Base-by-base conservation (phyloP, 2,888 invertebrate species). In the Megalurothrips usitatus region DNA sequence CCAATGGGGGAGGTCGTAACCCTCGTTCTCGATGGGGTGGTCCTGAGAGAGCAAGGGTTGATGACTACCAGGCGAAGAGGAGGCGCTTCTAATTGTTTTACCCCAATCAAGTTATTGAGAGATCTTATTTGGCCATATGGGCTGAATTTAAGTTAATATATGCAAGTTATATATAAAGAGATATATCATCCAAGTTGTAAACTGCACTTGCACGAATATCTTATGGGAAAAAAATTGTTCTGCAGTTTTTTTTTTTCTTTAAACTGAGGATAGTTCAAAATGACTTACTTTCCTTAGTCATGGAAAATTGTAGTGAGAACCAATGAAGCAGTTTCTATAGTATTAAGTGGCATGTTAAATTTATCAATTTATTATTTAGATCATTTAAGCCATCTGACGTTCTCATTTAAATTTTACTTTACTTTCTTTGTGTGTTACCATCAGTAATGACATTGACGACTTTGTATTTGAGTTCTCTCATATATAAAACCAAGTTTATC, bases 1-100 rank as follows among this genome's bases (percentile, higher is more conserved):
- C 68, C 26, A 75, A 75, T 75, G 68, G 68, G 12, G 68, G 68
- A 75, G 23, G 23, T 10, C 23, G 68, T 26, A 75, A 75, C 26
- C 68, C 68, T 26, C 68, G 68, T 23, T 75, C 68, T 75, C 68
- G 68, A 8, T 75, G 68, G 68, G 68, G 68, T 3, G 68, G 23
- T 26, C 68, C 68, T 23, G 68, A 75, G 12, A 75, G 68, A 75
- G 68, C 68, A 75, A 75, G 68, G 68, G 68, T 75, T 75, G 68
- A 75, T 75, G 68, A 75, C 68, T 75, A 75, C 68, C 68, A 75
- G 68, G 68, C 68, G 68, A 75, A 75, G 68, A 75, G 68, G 68
- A 75, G 68, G 68, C 68, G 68, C 68, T 75, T 75, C 26, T 75
- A 26, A 58, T 58, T 17, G 19, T 19, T 14, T 58, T 58, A 58